These are phyloP conservation scores for Pachypeltis micranthus DNA, from an alignment of 1,140 invertebrate species.

Conservation along the genomic window DNA sequence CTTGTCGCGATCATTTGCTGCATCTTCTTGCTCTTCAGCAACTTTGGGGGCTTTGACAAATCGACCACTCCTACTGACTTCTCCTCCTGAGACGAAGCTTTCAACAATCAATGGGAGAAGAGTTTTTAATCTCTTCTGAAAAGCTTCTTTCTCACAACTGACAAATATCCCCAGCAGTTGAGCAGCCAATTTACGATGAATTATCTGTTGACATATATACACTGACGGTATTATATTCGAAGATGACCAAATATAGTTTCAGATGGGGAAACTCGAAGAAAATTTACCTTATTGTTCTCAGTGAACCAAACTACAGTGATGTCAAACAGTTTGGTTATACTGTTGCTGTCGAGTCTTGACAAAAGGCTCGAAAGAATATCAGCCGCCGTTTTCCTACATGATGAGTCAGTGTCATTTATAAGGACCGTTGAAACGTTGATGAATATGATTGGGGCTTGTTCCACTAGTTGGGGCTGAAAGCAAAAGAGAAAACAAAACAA, in stretches of 20 bases:
- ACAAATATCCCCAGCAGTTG: conserved; percentile 57
- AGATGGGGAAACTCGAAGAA: background rate
- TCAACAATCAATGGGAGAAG: conserved; percentile 46
- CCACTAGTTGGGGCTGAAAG: conserved; percentile 45
- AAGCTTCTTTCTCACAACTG: conserved; percentile 51
- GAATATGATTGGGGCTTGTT: conserved; percentile 55
- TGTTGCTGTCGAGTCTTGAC: conserved; percentile 39
- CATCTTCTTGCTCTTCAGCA: background rate
- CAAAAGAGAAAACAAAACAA: too few species aligned
- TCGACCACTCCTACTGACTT: conserved; percentile 27
- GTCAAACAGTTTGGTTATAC: conserved; percentile 51
- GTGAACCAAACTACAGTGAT: conserved; percentile 52
- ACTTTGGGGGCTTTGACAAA: conserved; percentile 34
- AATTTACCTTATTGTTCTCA: conserved; percentile 41
- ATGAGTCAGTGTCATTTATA: conserved; percentile 57
- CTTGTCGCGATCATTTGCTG: conserved; percentile 29
- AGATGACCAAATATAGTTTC: background rate
- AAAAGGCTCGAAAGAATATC: conserved; percentile 53
- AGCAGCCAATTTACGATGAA: conserved; percentile 46
- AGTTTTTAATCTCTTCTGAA: conserved; percentile 44
- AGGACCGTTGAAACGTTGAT: conserved; percentile 56
- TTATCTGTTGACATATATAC: too few species aligned
- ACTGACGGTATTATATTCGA: background rate
- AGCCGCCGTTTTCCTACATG: conserved; percentile 51
- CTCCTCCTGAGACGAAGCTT: conserved; percentile 32